phyloP scores from a whole-genome alignment of 2,113 vertebrate species.

The Sinosuthora webbiana region DNA sequence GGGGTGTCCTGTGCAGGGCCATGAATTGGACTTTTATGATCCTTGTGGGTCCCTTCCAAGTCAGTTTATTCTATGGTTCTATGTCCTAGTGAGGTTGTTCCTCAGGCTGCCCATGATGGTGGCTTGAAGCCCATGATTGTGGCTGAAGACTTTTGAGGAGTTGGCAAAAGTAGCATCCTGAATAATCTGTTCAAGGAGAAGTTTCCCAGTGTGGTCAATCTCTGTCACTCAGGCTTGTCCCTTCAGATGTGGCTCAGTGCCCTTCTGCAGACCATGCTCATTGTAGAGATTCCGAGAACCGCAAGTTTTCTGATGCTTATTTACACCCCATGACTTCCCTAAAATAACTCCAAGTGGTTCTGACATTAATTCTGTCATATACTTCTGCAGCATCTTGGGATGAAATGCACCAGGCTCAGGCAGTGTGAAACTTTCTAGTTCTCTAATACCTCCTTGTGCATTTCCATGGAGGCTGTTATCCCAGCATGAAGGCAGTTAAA shows the following conservation, averaged over 20 bases:
- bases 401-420: neutral
- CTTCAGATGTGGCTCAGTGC: neutral
- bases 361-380: neutral
- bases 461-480: neutral
- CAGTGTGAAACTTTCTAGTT: neutral
- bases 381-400: neutral
- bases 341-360: neutral
- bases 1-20: neutral
- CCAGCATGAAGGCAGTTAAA: neutral
- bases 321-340: neutral
- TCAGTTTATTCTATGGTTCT: neutral
- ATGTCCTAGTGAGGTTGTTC: accelerated
- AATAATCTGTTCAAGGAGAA: neutral
- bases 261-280: neutral
- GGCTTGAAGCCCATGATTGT: neutral
- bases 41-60: neutral
- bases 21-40: neutral
- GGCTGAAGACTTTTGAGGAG: neutral
- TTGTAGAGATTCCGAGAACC: accelerated
- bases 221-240: neutral
- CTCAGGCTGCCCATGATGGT: neutral
- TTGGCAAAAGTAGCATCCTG: neutral
- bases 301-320: neutral
- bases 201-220: neutral
- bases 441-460: neutral